phyloP scores from a whole-genome alignment of 2,888 invertebrate genomes.

The Sinhomidia bicolor region DNA sequence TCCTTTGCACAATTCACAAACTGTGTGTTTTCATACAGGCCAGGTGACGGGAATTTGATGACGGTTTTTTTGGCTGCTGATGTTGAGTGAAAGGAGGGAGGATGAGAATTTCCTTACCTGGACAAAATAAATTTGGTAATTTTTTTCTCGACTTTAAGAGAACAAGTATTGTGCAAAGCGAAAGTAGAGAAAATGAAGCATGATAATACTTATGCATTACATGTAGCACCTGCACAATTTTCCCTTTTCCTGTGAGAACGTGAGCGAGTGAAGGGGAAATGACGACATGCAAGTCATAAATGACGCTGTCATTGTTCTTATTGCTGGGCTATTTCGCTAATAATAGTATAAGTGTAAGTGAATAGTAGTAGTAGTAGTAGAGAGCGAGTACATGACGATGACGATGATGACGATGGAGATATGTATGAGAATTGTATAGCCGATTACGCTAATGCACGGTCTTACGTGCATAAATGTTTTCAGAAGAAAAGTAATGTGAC shows the following conservation, averaged over 20 bases:
- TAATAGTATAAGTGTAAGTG: not conserved
- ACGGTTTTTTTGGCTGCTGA: no score
- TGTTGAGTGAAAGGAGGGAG: not conserved
- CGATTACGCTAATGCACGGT: not conserved
- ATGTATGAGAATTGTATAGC: not conserved
- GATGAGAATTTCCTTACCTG: not conserved
- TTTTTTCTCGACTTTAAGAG: not conserved
- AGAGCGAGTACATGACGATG: not conserved
- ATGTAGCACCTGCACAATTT: constrained; percentile 37
- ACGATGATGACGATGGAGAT: not conserved
- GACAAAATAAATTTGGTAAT: not conserved
- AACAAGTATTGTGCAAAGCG: not conserved
- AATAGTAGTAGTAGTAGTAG: not conserved
- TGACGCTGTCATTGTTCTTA: constrained; percentile 46
- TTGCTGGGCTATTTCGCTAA: constrained; percentile 17
- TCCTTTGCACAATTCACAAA: not conserved
- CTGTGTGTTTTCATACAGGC: not conserved
- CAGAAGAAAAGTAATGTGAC: constrained; percentile 16
- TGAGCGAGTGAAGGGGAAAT: constrained; percentile 7
- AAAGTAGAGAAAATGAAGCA: not conserved
- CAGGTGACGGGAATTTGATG: constrained; percentile 32
- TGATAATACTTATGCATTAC: constrained; percentile 8
- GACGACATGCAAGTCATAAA: constrained; percentile 36
- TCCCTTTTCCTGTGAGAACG: constrained; percentile 41
- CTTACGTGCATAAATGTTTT: constrained; percentile 11